Base-by-base conservation (phyloP, 2,113 vertebrate genomes). In the Oostethus manadensis region DNA sequence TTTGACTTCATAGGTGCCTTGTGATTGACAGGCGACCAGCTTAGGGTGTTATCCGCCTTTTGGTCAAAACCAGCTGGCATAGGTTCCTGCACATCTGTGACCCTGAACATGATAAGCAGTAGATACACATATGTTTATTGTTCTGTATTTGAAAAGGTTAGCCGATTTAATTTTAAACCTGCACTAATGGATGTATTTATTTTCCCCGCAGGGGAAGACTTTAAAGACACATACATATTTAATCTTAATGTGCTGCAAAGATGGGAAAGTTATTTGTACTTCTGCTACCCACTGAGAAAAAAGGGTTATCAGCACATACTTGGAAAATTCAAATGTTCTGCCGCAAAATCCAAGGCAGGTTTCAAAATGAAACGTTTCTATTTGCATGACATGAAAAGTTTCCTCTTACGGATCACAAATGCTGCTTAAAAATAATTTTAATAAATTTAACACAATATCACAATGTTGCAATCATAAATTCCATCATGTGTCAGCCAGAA, bases 181-280 rank as follows among this genome's bases (percentile, higher is more conserved):
- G 8, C 21, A 9, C 47, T 49, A 49, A 50, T 50, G 21, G 21
- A 23, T 50, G 14, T 23, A 14, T 50, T 15, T 50, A 14, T 23
- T 23, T 15, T 6, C 16, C 45, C 46, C 6, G 1, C 4, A 4
- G 6, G 13, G 5, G 4, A 22, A 50, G 21, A 50, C 20, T 50
- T 50, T 50, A 50, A 50, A 50, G 23, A 33, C 29, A 33, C 48
- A 22, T 48, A 48, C 10, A 48, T 21, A 21, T 50, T 50, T 50
- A 14, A 23, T 50, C 48, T 14, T 50, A 50, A 23, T 23, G 48
- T 22, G 48, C 48, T 22, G 48, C 15, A 5, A 22, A 50, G 48
- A 50, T 18, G 10, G 13, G 48, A 14, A n/a, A 14, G 48, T 23
- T 50, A 5, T 14, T 23, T 22, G 10, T 22, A 49, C 20, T 4